Evolutionary conservation across 2,888 invertebrate genomes (phyloP).

Genomic region (Geophilus truncorum): DNA sequence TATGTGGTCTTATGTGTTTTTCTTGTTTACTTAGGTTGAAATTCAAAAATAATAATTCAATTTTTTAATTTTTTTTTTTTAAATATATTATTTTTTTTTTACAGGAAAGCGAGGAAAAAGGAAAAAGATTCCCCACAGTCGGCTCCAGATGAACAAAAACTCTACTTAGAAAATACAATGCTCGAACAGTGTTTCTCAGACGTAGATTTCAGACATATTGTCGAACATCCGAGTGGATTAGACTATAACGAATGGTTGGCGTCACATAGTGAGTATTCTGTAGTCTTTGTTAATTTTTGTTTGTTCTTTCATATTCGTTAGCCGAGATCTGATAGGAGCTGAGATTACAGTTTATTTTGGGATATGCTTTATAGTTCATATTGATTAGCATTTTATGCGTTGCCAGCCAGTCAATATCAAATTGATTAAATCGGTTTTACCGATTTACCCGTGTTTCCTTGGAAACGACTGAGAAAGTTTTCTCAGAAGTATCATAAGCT

Average conservation of each 20-base stretch:
- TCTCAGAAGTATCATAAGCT: no score
- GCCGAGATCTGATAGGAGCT: no score
- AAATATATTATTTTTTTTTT: conserved; percentile 43
- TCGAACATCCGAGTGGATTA: conserved; percentile 89
- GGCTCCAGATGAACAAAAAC: conserved; percentile 63
- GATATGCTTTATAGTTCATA: no score
- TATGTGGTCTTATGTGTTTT: neutral
- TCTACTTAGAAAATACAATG: conserved; percentile 91
- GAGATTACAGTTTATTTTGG: no score
- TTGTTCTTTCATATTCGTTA: conserved; percentile 29
- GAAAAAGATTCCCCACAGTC: conserved; percentile 73
- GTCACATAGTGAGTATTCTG: conserved; percentile 78
- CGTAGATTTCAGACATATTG: conserved; percentile 87
- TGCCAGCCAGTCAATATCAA: no score
- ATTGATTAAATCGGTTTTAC: no score
- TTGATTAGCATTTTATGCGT: no score
- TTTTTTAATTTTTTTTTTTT: neutral
- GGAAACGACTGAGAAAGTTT: no score
- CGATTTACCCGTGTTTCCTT: no score
- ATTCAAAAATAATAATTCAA: neutral
- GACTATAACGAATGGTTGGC: conserved; percentile 99
- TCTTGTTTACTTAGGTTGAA: neutral
- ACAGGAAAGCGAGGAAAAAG: conserved; percentile 93
- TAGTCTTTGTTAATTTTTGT: conserved; percentile 15
- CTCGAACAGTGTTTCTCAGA: conserved; percentile 90